Conservation (phyloP, 2,888 invertebrate species). For the Oscheius sp. region DNA sequence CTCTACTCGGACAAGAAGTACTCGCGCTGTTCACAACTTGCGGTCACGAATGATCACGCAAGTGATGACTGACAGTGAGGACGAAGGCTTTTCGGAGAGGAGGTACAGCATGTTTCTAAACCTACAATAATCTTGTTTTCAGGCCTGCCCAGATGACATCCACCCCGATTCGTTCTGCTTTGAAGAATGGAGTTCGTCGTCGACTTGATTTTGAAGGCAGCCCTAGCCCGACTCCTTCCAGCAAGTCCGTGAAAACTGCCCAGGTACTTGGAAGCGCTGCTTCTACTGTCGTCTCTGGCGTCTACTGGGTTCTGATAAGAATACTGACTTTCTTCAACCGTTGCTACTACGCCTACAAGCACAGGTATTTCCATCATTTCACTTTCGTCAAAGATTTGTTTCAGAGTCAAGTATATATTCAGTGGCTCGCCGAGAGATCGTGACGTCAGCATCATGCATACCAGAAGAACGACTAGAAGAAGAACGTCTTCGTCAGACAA, state of each 20-base stretch:
- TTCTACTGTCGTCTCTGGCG: conserved; percentile 23
- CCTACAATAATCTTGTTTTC: neutral
- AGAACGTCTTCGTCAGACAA: neutral
- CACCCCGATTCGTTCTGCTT: neutral
- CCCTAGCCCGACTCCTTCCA: neutral
- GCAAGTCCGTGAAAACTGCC: conserved; percentile 12
- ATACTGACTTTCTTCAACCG: conserved; percentile 12
- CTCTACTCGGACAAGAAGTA: neutral
- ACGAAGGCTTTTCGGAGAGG: conserved; percentile 32
- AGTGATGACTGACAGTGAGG: conserved; percentile 21
- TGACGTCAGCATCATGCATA: conserved; percentile 7
- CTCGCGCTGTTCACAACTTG: conserved; percentile 12
- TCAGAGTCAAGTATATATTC: conserved; percentile 1
- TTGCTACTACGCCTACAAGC: neutral
- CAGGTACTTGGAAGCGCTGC: conserved; percentile 19
- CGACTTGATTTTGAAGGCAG: no score
- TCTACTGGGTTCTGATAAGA: conserved; percentile 24
- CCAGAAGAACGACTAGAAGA: conserved; percentile 18
- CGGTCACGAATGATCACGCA: conserved; percentile 6
- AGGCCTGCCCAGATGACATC: neutral
- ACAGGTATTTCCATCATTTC: neutral
- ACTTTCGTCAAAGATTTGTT: neutral
- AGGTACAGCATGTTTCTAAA: neutral
- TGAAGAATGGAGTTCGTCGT: neutral
- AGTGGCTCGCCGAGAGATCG: neutral